These are phyloP conservation scores for Lepidochrysops patricia DNA, from an alignment of 2,888 invertebrate species.

Conservation along the genomic window DNA sequence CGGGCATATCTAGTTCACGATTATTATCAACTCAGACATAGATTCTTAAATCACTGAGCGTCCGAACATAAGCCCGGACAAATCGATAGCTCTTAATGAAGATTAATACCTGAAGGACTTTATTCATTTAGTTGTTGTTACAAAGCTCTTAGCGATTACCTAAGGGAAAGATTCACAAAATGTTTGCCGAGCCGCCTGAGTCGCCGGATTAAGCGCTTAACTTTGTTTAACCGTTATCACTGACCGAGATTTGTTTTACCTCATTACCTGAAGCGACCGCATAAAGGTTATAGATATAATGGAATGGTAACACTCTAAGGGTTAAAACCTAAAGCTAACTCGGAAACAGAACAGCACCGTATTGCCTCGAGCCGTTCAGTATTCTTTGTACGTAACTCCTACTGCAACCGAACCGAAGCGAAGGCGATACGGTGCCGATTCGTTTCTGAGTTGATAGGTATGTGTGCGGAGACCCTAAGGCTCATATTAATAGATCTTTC, in stretches of 20 bases:
- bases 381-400: no score
- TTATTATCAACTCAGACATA: no score
- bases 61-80: not conserved
- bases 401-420: no score
- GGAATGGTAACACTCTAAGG: no score
- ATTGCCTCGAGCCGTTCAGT: no score
- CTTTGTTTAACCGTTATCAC: not conserved
- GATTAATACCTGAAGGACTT: slow-evolving; percentile 6
- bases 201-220: not conserved
- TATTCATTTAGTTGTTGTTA: not conserved
- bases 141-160: slow-evolving; percentile 4
- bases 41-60: not conserved
- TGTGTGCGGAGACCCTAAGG: no score
- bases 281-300: not conserved
- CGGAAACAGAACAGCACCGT: no score
- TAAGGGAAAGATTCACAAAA: not conserved
- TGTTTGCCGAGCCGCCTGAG: not conserved
- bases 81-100: slow-evolving; percentile 2
- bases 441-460: no score
- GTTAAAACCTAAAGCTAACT: no score
- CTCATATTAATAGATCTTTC: no score
- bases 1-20: no score
- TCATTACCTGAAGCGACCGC: not conserved
- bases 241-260: not conserved
- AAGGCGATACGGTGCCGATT: no score